These are phyloP conservation scores for Protonibea diacanthus DNA, from an alignment of 2,797 vertebrate genomes.

Conservation along the genomic window DNA sequence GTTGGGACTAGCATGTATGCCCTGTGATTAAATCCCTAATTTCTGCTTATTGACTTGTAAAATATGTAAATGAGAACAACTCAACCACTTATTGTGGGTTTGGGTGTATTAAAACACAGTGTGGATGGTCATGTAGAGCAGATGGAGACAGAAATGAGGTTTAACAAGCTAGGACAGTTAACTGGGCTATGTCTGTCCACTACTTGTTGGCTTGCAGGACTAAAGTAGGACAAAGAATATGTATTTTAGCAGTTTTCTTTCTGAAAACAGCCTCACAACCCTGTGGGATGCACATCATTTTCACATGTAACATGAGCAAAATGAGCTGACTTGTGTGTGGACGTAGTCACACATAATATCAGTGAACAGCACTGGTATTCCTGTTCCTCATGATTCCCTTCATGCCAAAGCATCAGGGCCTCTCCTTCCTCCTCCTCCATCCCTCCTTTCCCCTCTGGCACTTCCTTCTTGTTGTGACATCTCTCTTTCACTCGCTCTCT, in stretches of 20 bases:
- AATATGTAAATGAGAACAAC: not conserved
- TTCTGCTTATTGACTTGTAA: not conserved
- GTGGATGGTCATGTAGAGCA: not conserved
- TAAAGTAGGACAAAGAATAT: not conserved
- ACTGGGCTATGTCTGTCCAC: not conserved
- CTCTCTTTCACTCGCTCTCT: conserved; percentile 44
- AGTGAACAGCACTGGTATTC: conserved; percentile 7
- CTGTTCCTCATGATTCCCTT: conserved; percentile 19
- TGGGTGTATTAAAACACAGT: not conserved
- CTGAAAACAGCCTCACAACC: not conserved
- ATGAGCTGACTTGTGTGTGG: not conserved
- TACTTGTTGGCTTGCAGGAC: not conserved
- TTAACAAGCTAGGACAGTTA: not conserved
- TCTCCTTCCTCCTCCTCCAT: conserved; percentile 17
- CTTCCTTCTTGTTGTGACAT: conserved; percentile 63
- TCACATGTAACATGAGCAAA: not conserved
- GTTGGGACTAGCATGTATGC: not conserved
- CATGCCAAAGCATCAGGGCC: conserved; percentile 21
- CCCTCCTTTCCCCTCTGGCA: conserved; percentile 37
- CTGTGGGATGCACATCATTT: not conserved
- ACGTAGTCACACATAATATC: not conserved
- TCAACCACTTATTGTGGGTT: not conserved
- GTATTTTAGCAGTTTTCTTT: not conserved
- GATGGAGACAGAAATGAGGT: not conserved
- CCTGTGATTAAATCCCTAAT: not conserved